Percentiles rank a stretch among this genome's conserved stretches.
phyloP scores from a whole-genome alignment of 2,797 vertebrate species.

The Pelochelys cantorii region DNA sequence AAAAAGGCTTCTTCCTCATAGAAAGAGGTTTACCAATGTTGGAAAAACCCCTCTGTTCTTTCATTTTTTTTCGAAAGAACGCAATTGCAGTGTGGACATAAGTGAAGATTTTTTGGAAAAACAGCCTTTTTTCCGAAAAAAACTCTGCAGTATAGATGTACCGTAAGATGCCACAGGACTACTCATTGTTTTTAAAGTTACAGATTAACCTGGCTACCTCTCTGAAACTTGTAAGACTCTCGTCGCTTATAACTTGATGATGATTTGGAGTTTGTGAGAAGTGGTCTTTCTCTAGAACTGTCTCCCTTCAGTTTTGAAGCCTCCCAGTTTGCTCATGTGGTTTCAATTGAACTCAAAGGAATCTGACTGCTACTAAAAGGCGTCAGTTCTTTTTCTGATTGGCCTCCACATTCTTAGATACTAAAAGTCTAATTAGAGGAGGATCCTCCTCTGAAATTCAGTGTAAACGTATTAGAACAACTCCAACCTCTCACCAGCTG shows the following conservation, averaged over 20 bases:
- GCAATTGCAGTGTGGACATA: no score
- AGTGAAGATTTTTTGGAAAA: no score
- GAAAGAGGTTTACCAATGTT: no score
- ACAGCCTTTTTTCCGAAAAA: no score
- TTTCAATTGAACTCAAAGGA: not conserved
- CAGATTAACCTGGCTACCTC: no score
- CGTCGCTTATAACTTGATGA: not conserved
- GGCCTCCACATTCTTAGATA: not conserved
- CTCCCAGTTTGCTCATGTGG: not conserved
- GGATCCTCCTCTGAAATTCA: slow-evolving; percentile 12
- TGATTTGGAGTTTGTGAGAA: not conserved
- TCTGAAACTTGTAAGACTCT: not conserved
- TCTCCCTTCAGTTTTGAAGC: not conserved
- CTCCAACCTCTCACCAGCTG: not conserved
- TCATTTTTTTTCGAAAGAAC: no score
- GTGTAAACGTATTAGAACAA: not conserved
- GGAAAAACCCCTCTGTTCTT: no score
- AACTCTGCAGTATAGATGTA: no score
- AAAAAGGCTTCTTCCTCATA: no score
- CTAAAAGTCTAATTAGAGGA: not conserved
- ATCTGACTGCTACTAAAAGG: not conserved
- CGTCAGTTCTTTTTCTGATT: not conserved
- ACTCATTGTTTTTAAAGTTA: no score
- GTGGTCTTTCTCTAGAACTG: not conserved
- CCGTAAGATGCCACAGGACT: no score